phyloP scores from a whole-genome alignment of 2,113 vertebrate genomes.

The Orycteropus afer region DNA sequence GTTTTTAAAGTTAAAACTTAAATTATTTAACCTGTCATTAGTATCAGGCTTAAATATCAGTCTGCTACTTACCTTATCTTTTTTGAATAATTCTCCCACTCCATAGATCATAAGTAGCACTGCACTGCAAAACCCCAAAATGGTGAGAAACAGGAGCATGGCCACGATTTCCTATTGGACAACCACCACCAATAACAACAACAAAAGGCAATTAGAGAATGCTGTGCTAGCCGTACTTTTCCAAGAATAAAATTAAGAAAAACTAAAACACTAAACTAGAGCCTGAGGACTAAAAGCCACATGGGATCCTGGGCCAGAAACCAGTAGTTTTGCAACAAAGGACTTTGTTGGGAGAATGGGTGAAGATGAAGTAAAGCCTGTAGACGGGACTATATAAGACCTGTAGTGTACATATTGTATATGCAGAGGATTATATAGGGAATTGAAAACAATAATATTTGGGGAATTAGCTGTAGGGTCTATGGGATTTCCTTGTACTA shows the following conservation, averaged over 20 bases:
- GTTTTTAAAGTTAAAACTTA: neutral
- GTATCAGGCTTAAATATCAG: neutral
- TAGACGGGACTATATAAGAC: neutral
- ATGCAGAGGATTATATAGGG: neutral
- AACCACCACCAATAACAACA: neutral
- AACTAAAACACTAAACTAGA: neutral
- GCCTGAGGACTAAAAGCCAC: neutral
- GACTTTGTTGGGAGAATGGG: neutral
- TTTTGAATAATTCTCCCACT: constrained; percentile 5
- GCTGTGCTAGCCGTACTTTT: no score
- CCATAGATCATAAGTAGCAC: neutral
- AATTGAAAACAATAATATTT: neutral
- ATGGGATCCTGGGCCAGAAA: neutral
- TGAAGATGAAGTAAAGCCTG: neutral
- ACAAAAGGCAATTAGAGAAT: neutral
- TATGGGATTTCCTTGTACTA: neutral
- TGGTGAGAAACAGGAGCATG: constrained; percentile 66
- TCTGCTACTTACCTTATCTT: constrained; percentile 30
- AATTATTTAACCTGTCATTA: neutral
- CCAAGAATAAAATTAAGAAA: no score
- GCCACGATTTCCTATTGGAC: constrained; percentile 59
- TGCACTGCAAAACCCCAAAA: constrained; percentile 62
- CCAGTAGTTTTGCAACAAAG: neutral
- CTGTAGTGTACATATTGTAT: no score
- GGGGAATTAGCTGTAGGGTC: neutral